Percentiles rank a stretch among this genome's conserved stretches.
Evolutionary conservation across 2,113 vertebrate genomes (phyloP).

Genomic region (Aspiorhynchus laticeps): DNA sequence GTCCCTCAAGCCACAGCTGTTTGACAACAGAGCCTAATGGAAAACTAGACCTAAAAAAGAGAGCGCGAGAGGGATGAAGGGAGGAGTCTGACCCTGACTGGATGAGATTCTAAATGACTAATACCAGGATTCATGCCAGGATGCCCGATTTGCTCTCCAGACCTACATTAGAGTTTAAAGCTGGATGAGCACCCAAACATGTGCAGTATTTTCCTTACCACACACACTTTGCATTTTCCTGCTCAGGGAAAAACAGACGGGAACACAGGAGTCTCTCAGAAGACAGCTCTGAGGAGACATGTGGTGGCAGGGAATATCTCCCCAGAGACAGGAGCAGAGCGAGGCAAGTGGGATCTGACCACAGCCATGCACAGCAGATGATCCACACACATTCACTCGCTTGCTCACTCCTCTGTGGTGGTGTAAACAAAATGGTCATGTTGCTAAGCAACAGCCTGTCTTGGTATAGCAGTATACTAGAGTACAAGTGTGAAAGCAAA

Average conservation of each 20-base stretch:
- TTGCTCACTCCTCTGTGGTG: constrained; percentile 45
- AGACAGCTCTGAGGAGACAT: constrained; percentile 27
- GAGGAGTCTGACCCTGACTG: constrained; percentile 34
- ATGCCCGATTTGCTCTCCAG: constrained; percentile 35
- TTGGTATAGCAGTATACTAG: constrained; percentile 25
- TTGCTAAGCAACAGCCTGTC: constrained; percentile 62
- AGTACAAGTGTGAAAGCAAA: not conserved
- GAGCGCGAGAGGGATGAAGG: not conserved
- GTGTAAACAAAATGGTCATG: constrained; percentile 63
- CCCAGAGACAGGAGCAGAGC: constrained; percentile 38
- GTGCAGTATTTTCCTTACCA: not conserved
- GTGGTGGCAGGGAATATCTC: constrained; percentile 45
- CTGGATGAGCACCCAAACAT: constrained; percentile 20
- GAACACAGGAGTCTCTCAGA: not conserved
- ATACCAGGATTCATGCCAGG: constrained; percentile 40
- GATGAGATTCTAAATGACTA: constrained; percentile 48
- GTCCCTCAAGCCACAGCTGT: constrained; percentile 50
- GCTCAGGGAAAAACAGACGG: not conserved
- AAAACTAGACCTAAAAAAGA: constrained; percentile 6
- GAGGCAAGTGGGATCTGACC: constrained; percentile 51
- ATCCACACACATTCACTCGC: constrained; percentile 36
- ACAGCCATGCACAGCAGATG: constrained; percentile 54
- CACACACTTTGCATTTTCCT: constrained; percentile 1
- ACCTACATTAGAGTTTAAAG: constrained; percentile 32
- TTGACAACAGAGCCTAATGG: constrained; percentile 22